Conservation (phyloP, 2,888 invertebrate species). For the Nomada ferruginata region DNA sequence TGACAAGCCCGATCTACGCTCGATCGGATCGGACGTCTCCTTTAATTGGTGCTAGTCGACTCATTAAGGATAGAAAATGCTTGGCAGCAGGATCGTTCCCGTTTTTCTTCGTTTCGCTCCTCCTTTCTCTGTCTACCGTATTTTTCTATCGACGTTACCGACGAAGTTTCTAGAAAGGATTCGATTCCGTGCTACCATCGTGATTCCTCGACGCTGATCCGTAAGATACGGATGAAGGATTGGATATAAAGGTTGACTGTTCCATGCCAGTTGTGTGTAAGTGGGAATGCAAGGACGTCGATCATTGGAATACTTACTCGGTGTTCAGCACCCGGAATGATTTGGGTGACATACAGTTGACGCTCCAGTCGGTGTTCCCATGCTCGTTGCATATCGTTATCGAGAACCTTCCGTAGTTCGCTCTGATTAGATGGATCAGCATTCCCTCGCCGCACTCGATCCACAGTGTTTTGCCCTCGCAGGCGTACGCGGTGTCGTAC, state of each 20-base stretch:
- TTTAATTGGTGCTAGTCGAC: slow-evolving; percentile 65
- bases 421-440: slow-evolving; percentile 95
- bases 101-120: slow-evolving; percentile 9
- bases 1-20: slow-evolving; percentile 61
- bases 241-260: not conserved
- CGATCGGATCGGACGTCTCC: slow-evolving; percentile 57
- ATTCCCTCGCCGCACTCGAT: slow-evolving; percentile 96
- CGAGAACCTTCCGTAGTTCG: slow-evolving; percentile 97
- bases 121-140: not conserved
- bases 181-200: slow-evolving; percentile 10
- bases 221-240: slow-evolving; percentile 8
- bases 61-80: slow-evolving; percentile 56
- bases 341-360: slow-evolving; percentile 96
- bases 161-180: not conserved
- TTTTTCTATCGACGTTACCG: not conserved
- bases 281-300: slow-evolving; percentile 36
- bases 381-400: slow-evolving; percentile 98
- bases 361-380: slow-evolving; percentile 98
- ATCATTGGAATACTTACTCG: slow-evolving; percentile 87
- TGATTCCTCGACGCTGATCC: slow-evolving; percentile 43
- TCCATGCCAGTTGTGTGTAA: slow-evolving; percentile 15
- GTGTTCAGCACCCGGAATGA: slow-evolving; percentile 94
- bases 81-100: slow-evolving; percentile 1
- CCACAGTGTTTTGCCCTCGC: slow-evolving; percentile 95
- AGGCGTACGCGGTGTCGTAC: slow-evolving; percentile 96